Evolutionary conservation across 2,888 invertebrate genomes (phyloP), one percentile per base, ranked within the genome.

Genomic region (Neoaliturus tenellus): DNA sequence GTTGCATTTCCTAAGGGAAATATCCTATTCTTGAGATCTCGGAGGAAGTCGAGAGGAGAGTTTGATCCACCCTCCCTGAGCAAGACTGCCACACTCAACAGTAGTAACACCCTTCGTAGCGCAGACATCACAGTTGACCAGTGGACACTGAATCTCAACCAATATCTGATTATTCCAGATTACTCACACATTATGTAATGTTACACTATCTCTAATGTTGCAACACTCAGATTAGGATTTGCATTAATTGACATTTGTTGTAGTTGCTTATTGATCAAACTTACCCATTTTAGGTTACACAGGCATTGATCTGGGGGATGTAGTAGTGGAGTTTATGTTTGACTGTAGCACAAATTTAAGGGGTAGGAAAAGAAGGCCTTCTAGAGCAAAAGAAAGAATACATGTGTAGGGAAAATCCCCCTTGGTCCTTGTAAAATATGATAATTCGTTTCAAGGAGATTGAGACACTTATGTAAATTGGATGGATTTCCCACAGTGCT

Each of bases 1-100:
- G 69, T n/a, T 39, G 39, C n/a, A 14, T 69, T 69, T 0, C 39
- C 12, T 23, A 39, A 39, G 20, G 39, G 5, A 39, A 69, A 69
- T 39, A 69, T 35, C 69, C 39, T 69, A 39, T 69, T 69, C 39
- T 69, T 69, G 69, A 69, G n/a, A 10, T 69, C 35, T 17, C 69
- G 35, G 2, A 69, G 10, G 39, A 69, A 69, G 28, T 69, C 39
- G 6, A 69, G n/a, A 10, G 39, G 35, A 35, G 69, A 69, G 20
- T 39, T 69, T n/a, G 69, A 4, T 2, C 39, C 10, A 5, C 35
- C 39, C 28, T 39, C 69, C 20, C 39, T 17, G 4, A 69, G 23
- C 39, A 69, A n/a, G 10, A 39, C 35, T 12, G 39, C 2, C 10
- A 69, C 69, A 35, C 69, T n/a, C 5, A 69, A 20, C 33, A 69